A percentile compares a stretch with the other conserved stretches of the same genome.
Conservation (phyloP, 2,113 vertebrate species). For the Rhagologus leucostigma region DNA sequence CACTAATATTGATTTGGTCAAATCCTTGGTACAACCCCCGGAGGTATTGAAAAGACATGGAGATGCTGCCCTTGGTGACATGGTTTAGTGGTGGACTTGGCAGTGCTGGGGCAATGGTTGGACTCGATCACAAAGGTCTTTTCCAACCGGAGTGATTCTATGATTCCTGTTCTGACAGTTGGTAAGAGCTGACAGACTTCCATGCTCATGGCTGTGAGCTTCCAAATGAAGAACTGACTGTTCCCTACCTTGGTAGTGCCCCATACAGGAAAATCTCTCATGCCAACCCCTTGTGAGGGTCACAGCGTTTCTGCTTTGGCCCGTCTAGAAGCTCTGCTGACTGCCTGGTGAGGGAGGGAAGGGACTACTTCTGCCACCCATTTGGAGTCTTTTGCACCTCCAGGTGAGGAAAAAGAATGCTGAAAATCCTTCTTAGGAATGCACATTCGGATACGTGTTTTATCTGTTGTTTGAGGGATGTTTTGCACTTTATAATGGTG, state of each 20-base stretch:
- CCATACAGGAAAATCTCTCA: not conserved
- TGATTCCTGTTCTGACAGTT: not conserved
- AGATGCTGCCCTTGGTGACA: not conserved
- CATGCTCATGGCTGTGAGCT: not conserved
- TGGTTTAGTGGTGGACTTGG: not conserved
- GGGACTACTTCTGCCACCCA: not conserved
- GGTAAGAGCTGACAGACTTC: not conserved
- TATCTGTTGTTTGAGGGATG: not conserved
- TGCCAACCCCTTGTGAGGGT: not conserved
- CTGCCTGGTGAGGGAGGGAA: not conserved
- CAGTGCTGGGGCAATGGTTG: not conserved
- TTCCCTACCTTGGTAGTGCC: not conserved
- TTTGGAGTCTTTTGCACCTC: not conserved
- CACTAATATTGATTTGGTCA: not conserved
- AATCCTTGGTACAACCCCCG: not conserved
- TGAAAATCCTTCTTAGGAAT: not conserved
- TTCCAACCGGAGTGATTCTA: not conserved
- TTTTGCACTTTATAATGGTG: not conserved
- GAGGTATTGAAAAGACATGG: accelerated
- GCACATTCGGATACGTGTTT: not conserved
- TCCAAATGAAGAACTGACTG: not conserved
- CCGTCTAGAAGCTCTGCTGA: not conserved
- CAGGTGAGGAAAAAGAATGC: not conserved
- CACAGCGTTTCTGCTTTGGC: not conserved
- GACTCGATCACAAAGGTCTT: accelerated